Conservation (phyloP, 2,113 vertebrate genomes). For the Corvus cornix region DNA sequence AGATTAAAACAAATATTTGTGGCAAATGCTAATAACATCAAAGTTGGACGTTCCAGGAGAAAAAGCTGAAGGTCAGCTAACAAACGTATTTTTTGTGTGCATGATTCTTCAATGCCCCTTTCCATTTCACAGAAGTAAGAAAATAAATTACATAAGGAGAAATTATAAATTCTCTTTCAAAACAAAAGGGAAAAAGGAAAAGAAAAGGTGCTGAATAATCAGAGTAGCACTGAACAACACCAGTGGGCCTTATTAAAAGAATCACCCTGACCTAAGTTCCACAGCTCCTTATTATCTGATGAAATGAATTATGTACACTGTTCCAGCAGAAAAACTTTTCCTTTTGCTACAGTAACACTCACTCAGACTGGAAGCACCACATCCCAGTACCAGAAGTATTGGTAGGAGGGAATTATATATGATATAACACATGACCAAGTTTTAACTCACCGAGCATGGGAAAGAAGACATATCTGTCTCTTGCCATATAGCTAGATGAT, state of each 20-base stretch:
- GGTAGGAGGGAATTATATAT: neutral
- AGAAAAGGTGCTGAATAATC: neutral
- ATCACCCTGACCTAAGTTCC: neutral
- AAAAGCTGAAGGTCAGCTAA: neutral
- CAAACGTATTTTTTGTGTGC: neutral
- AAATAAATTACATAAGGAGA: neutral
- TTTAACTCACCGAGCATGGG: neutral
- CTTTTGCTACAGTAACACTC: neutral
- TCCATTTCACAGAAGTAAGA: neutral
- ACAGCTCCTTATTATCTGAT: neutral
- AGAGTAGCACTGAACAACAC: neutral
- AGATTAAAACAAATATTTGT: neutral
- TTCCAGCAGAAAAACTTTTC: neutral
- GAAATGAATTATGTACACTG: neutral
- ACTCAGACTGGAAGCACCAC: neutral
- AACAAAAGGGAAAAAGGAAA: neutral
- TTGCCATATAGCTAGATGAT: neutral
- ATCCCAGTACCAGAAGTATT: neutral
- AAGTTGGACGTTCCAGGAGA: neutral
- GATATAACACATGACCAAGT: neutral
- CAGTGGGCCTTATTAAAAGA: conserved; percentile 1
- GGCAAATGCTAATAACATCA: neutral
- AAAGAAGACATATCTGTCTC: neutral
- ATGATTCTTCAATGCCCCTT: neutral
- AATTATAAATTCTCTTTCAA: neutral